Percentiles rank a stretch among this genome's conserved stretches.
phyloP scores from a whole-genome alignment of 2,888 invertebrate genomes.

The Biston stratarius region DNA sequence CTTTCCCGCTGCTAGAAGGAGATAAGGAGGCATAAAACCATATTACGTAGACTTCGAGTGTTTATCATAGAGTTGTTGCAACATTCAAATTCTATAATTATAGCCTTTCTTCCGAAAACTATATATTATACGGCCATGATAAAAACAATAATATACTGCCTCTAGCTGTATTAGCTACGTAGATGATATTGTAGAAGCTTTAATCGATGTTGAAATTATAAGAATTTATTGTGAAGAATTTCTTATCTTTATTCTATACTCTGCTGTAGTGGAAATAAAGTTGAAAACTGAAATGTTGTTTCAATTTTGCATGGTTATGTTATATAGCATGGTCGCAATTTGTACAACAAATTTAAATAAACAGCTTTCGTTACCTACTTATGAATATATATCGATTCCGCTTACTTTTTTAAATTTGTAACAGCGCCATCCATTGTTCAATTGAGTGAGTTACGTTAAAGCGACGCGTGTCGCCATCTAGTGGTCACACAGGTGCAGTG shows the following conservation, averaged over 20 bases:
- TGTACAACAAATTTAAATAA: not conserved
- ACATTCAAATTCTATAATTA: constrained; percentile 71
- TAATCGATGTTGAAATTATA: constrained; percentile 67
- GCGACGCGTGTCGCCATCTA: constrained; percentile 83
- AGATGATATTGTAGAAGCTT: constrained; percentile 75
- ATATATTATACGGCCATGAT: constrained; percentile 79
- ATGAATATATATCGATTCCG: not conserved
- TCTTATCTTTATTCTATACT: constrained; percentile 73
- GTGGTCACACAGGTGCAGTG: constrained; percentile 98
- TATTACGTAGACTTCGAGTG: constrained; percentile 46
- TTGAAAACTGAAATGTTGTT: constrained; percentile 67
- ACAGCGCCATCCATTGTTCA: constrained; percentile 61
- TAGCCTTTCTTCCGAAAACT: constrained; percentile 66
- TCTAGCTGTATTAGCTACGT: constrained; percentile 67
- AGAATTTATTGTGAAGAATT: constrained; percentile 73
- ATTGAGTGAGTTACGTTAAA: constrained; percentile 66
- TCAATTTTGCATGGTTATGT: constrained; percentile 59
- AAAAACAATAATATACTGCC: constrained; percentile 73
- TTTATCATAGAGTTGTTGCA: constrained; percentile 59
- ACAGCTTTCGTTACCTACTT: not conserved
- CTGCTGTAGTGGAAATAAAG: constrained; percentile 82
- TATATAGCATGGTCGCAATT: not conserved
- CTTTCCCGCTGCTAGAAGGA: constrained; percentile 84
- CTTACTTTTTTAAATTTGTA: constrained; percentile 28
- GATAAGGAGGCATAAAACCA: constrained; percentile 74